Evolutionary conservation across 1,140 invertebrate genomes (phyloP).

Genomic region (Oncopodura yosiiana): DNA sequence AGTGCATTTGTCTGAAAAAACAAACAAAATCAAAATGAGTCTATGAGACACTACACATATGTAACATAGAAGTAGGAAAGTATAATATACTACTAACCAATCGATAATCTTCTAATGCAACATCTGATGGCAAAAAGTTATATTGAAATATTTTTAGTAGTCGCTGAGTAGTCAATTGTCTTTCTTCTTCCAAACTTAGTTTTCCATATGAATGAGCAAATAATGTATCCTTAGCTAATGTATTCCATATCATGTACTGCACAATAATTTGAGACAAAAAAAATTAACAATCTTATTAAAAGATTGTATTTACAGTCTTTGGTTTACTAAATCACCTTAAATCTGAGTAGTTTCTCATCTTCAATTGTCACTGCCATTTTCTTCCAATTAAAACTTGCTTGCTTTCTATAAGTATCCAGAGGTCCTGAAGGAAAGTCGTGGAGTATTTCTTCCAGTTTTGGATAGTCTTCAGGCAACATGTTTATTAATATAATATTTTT

Average conservation of each 20-base stretch:
- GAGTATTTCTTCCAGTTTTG: too few species aligned
- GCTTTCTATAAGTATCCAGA: conserved; percentile 58
- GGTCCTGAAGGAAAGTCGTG: conserved; percentile 59
- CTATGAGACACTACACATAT: too few species aligned
- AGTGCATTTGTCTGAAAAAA: conserved; percentile 33
- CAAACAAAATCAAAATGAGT: too few species aligned
- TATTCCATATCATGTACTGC: conserved; percentile 70
- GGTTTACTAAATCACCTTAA: conserved; percentile 50
- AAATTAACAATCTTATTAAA: background rate
- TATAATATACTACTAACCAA: too few species aligned
- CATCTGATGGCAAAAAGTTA: conserved; percentile 51
- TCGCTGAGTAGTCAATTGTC: conserved; percentile 51
- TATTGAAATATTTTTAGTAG: conserved; percentile 54
- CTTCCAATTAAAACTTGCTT: conserved; percentile 68
- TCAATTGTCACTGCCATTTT: conserved; percentile 60
- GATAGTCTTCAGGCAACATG: too few species aligned
- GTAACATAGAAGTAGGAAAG: too few species aligned
- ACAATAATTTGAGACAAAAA: conserved; percentile 27
- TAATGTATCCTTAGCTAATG: conserved; percentile 66
- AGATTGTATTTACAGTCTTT: background rate
- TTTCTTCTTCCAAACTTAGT: conserved; percentile 50
- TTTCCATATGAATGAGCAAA: conserved; percentile 53
- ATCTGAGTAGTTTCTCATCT: conserved; percentile 56
- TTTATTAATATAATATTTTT: too few species aligned
- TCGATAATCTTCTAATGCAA: conserved; percentile 39